Conservation (phyloP, 1,140 invertebrate species). For the Drosophila asahinai region DNA sequence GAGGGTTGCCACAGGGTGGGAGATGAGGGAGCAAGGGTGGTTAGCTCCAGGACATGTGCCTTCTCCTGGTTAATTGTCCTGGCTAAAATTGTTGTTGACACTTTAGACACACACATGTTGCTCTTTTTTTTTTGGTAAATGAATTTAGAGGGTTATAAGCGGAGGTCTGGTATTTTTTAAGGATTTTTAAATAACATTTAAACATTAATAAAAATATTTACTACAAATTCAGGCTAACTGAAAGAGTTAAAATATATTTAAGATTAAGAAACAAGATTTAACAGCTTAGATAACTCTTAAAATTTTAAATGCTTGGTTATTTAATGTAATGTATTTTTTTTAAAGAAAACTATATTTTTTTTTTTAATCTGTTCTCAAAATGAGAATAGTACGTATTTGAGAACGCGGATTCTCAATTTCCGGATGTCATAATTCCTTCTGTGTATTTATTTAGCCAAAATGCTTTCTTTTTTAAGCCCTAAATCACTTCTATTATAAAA, state of each 20-base stretch:
- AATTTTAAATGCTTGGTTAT: no score
- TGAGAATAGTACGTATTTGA: no score
- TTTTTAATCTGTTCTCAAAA: no score
- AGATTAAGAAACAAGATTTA: no score
- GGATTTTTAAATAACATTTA: background rate
- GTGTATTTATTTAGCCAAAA: background rate
- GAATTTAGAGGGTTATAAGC: background rate
- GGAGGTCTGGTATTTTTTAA: background rate
- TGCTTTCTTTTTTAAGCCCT: no score
- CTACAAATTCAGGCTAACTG: fast-evolving
- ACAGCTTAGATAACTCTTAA: no score
- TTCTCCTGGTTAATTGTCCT: slow-evolving; percentile 47
- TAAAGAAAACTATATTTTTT: no score
- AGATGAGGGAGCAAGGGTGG: background rate
- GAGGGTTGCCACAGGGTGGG: slow-evolving; percentile 4
- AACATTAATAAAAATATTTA: background rate
- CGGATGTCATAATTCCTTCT: no score
- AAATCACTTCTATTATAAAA: background rate
- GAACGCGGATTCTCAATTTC: no score
- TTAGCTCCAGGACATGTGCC: slow-evolving; percentile 19
- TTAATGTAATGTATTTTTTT: no score
- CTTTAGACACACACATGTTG: slow-evolving; percentile 12
- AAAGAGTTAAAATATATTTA: background rate
- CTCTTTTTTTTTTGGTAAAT: background rate
- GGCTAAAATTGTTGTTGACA: slow-evolving; percentile 12